Evolutionary conservation across 2,113 vertebrate species (phyloP).

Genomic region (Rhynchomys soricoides): DNA sequence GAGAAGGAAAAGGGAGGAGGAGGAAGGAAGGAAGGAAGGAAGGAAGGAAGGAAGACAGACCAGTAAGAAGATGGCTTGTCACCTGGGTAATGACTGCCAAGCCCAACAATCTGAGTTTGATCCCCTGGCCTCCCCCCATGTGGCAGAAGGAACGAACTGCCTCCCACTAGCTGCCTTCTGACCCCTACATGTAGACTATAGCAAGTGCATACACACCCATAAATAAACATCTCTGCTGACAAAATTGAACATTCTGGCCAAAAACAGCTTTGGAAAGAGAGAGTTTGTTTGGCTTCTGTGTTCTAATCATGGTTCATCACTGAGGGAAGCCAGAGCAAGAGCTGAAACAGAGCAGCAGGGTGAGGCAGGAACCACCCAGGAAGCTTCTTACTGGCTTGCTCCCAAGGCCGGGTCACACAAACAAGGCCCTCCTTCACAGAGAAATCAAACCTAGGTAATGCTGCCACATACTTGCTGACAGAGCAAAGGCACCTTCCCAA

Average conservation of each 20-base stretch:
- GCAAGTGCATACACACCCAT: background rate
- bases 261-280: background rate
- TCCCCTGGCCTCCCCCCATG: background rate
- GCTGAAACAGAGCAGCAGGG: background rate
- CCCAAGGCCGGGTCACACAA: background rate
- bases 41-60: background rate
- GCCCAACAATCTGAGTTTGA: background rate
- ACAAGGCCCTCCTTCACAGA: background rate
- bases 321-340: background rate
- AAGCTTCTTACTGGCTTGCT: background rate
- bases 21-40: no score
- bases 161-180: background rate
- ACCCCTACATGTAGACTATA: background rate
- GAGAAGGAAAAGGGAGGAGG: rapidly evolving
- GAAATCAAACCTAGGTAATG: no score
- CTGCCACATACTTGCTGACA: background rate
- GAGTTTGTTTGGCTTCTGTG: background rate
- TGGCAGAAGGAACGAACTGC: background rate
- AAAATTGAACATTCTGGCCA: background rate
- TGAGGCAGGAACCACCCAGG: background rate
- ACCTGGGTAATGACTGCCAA: background rate
- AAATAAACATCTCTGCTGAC: background rate
- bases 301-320: background rate
- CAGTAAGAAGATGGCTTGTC: background rate
- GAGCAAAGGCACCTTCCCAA: background rate